Base-by-base conservation (phyloP, 2,113 vertebrate genomes). In the Poeciliopsis occidentalis region DNA sequence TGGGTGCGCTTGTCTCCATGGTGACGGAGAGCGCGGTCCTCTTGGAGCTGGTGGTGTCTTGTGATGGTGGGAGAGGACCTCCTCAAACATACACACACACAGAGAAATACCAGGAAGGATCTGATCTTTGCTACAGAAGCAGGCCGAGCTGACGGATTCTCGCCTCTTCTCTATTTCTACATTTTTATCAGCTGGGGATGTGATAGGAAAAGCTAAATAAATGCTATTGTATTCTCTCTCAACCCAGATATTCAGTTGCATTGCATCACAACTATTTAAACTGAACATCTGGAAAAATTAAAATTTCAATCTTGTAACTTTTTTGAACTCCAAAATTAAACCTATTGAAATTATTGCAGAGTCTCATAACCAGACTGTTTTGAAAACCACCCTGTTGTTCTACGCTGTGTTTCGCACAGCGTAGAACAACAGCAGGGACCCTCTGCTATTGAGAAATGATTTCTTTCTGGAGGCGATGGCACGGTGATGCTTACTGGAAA, bases 1-100 rank as follows among this genome's bases (percentile, higher is more conserved):
- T 84, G 90, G 92, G 87, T 93, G 91, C 88, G 86, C 91, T 92
- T 92, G 94, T 95, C 94, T 95, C 95, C 94, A 95, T 95, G 92
- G 94, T 90, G 89, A 95, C 84, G 73, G 83, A 84, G 85, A 90
- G 92, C 80, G 70, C 86, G 86, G 90, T 92, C 90, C 89, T 93
- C 83, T 92, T 91, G 84, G 88, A 89, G 91, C 85, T 90, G 83
- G 84, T 86, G 87, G 91, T 91, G 88, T 94, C 91, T 89, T 93
- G 85, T 90, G 90, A 90, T 92, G 87, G 90, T 92, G 84, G 84
- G 85, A 92, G 91, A 90, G 85, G 91, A 91, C 82, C 86, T 80
- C 75, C 81, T 89, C 86, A 77, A 76, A 91, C 63, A 76, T 65
- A 81, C 70, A 83, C 26, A 41, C 30, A 75, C 44, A 61, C 27